Base-by-base conservation (phyloP, 2,113 vertebrate species). In the Cephalopholis sonnerati region DNA sequence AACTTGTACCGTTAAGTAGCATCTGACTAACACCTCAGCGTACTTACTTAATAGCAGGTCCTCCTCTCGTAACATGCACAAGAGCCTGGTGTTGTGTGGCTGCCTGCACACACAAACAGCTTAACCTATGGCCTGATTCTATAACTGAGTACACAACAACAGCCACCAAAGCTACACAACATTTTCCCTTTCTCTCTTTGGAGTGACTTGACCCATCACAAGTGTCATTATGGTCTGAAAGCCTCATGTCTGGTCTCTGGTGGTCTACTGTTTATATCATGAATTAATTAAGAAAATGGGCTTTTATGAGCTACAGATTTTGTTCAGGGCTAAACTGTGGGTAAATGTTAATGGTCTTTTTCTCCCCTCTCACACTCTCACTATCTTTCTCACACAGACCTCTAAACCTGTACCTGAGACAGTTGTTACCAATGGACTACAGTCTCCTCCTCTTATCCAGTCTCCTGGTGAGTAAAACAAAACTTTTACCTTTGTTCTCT, bases 391-490 rank as follows among this genome's bases (percentile, higher is more conserved):
- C 72, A 64, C 54, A 61, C 84, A 91, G 74, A 70, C 75, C 48
- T 57, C 87, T 39, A 67, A 69, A 25, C 44, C 80, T 3, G 54
- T 77, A 32, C 24, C 73, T 79, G 90, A 93, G 65, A 75, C 65
- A 5, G 29, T 84, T 82, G 83, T 94, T 78, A 61, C 51, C 74
- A 87, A 89, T 32, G 87, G 90, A 81, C 66, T 73, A 50, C 87
- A 71, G 5, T 93, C 94, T 82, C 81, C 89, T 41, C 82, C 92
- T 58, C 27, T 18, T 3, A 84, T 55, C 22, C 79, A 62, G 22
- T 93, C 92, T n/a, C 89, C 92, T 44, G 94, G 96, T 97, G 82
- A 93, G 95, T 94, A n/a, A 66, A 63, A 63, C 29, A 41, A 32
- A 41, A 12, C n/a, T 32, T 1, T 17, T 6, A 27, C 18, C 20